Percentiles rank a stretch among this genome's conserved stretches.
Conservation (phyloP, 2,888 invertebrate species). For the Galeruca laticollis region DNA sequence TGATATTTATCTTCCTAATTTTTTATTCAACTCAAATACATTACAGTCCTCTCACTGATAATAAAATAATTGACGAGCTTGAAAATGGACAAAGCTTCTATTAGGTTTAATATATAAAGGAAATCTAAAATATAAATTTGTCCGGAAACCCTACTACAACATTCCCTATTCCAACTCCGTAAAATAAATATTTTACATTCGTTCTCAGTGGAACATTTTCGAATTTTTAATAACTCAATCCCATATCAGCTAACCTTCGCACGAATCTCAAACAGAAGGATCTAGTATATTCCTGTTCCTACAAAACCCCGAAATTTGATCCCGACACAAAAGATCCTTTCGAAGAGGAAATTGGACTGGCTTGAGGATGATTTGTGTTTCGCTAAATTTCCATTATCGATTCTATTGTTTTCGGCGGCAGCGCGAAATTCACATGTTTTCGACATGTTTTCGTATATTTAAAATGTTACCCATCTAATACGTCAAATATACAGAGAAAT, state of each 20-base stretch:
- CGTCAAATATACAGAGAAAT: neutral
- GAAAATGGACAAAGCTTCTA: too few species aligned
- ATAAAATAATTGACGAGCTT: too few species aligned
- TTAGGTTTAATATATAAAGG: too few species aligned
- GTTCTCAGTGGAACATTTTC: neutral
- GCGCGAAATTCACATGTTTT: neutral
- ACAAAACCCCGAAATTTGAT: conserved; percentile 14
- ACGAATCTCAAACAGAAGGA: conserved; percentile 4
- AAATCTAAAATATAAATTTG: too few species aligned
- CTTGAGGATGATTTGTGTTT: conserved; percentile 24
- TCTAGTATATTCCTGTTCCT: conserved; percentile 11
- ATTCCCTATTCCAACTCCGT: neutral
- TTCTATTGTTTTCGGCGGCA: conserved; percentile 19
- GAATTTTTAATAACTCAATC: conserved; percentile 1
- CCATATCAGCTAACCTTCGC: neutral
- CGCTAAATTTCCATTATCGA: conserved; percentile 24
- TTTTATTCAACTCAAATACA: too few species aligned
- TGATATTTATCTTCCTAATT: too few species aligned
- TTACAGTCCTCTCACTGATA: too few species aligned
- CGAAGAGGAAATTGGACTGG: conserved; percentile 23
- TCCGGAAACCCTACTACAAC: neutral
- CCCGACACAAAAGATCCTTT: conserved; percentile 16
- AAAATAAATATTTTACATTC: neutral
- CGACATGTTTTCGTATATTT: neutral
- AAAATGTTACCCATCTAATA: neutral